Evolutionary conservation across 2,888 invertebrate genomes (phyloP), one percentile per base, ranked within the genome.

Genomic region (Drosophila incognita): DNA sequence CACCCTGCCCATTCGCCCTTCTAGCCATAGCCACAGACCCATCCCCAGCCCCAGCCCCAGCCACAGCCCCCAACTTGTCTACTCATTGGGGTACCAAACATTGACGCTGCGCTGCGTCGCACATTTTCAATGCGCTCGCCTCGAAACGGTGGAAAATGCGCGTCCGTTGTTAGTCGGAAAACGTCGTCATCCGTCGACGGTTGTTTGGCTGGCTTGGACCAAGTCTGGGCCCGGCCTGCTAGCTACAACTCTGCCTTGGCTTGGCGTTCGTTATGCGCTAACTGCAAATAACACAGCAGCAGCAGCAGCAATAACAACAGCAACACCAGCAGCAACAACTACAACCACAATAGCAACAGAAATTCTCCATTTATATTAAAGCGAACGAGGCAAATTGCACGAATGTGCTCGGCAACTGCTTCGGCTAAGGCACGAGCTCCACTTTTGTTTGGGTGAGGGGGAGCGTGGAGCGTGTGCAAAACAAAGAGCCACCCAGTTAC

Each of bases 131-230:
- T 90, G 84, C 84, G 87, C 84, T 90, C 89, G 89, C 90, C 81
- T 82, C 83, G 90, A 87, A 86, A 88, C 74, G 88, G 85, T 88
- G 90, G 87, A 88, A 88, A 88, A 90, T 85, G 83, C 85, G 83
- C 90, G 90, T 89, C 79, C 83, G 90, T 87, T 89, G 88, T 88
- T 89, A 88, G 88, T 88, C 91, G 89, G 87, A 90, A 91, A 89
- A 91, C 83, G 91, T 91, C 88, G 91, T 90, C 89, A 85, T 90
- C 90, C 85, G 88, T 88, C 84, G 89, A 90, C 84, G 90, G 88
- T 90, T 83, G 89, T 88, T 85, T 85, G 77, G 81, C 79, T 83
- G 73, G 76, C 75, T 81, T 81, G 83, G 81, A 79, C 81, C 75
- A 63, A 70, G 75, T 64, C 71, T 78, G 74, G 73, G 68, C 73